Evolutionary conservation across 1,140 invertebrate genomes (phyloP), one percentile per base, ranked within the genome.

Genomic region (Myzus persicae): DNA sequence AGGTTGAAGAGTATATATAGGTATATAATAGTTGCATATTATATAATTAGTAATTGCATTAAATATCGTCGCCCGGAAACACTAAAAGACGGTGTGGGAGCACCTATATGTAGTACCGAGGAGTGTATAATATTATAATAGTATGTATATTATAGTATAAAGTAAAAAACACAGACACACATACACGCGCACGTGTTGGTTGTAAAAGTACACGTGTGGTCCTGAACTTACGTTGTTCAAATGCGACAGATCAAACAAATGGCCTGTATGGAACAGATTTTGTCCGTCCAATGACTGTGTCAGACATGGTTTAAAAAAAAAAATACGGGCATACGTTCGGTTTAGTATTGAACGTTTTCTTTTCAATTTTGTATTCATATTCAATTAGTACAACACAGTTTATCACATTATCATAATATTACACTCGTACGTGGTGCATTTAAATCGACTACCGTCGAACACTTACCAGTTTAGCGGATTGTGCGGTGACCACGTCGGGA

Each of bases 401-500:
- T n/a, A 76, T 76, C n/a, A n/a, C 14, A n/a, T 76, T 18, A n/a
- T 76, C 3, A n/a, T 11, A 46, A 46, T 44, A 85, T 85, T 26
- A 44, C 42, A 9, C 38, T 31, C 3, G 84, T 44, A n/a, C 24
- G 14, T n/a, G 7, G 18, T 59, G 3, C 14, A 76, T 76, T 76
- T 18, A 76, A 76, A 76, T 31, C 31, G 42, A 87, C 42, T 4
- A 46, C 26, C 11, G 26, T 88, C 14, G 26, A 42, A 54, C 44
- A 97, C 97, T 97, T 96, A 98, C 97, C 96, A 97, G 96, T 97
- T 99, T 99, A 95, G 99, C 99, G 94, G 98, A 97, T 95, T 99
- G 99, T 94, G 99, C 99, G 94, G 98, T 98, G 95, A 98, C 97
- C 93, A 99, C 98, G 96, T 99, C 99, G 94, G 98, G 97, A 96